Evolutionary conservation across 2,113 vertebrate species (phyloP), one percentile per base, ranked within the genome.

Genomic region (Odobenus rosmarus): DNA sequence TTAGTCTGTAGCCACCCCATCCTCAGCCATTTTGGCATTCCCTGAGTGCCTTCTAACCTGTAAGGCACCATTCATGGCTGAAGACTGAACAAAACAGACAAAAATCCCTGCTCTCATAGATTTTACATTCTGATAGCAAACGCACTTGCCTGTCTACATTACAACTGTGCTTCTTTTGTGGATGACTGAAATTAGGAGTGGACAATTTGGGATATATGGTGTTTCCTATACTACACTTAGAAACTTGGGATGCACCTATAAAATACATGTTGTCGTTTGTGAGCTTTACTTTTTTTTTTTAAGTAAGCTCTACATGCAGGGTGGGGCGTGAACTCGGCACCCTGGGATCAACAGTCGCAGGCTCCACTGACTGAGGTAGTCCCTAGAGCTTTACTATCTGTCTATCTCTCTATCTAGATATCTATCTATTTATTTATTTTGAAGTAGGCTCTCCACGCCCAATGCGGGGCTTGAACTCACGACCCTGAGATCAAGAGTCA

Each of bases 111-210:
- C 11, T 19, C 39, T 39, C 55, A 7, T 16, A 49, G 72, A 62
- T 69, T 55, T 90, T 90, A 46, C 0, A 5, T 92, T 85, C 26
- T 55, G 55, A 18, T 69, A 61, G 49, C 36, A 55, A 62, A 24
- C 24, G 33, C 8, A 86, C 15, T 91, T 91, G 87, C 39, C 62
- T 67, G 12, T 97, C 94, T 83, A 80, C 10, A 28, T 87, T 74
- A 84, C 24, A 77, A 36, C 64, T 64, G 14, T 76, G 67, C 77
- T 94, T 7, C 23, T 26, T 82, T 76, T 94, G 12, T 55, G 31
- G 21, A 57, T 92, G 61, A 55, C 36, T 90, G 79, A 90, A 88
- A 93, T 71, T 84, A 49, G 57, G n/a, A 96, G 55, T 64, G 31
- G 71, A 55, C 61, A 39, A 62, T 80, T 93, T 88, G 79, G 61